These are phyloP conservation scores for Bradysia coprophila DNA, from an alignment of 1,140 invertebrate species.

Conservation along the genomic window DNA sequence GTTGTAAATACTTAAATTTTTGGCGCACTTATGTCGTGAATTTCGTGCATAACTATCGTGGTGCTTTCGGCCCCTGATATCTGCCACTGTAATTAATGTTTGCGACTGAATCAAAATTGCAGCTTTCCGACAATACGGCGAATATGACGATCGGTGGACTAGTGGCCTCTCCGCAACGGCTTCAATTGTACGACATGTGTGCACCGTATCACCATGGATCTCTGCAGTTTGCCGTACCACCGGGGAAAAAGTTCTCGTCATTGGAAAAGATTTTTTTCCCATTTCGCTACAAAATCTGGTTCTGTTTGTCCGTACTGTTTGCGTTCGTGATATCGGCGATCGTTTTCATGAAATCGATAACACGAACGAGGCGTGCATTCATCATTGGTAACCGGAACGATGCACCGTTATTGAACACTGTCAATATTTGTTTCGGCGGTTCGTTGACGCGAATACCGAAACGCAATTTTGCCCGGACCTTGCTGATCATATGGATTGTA, in stretches of 20 bases:
- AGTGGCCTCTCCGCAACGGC: background rate
- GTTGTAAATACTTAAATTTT: too few relatives aligned
- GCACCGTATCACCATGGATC: background rate
- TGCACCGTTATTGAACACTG: conserved; percentile 1
- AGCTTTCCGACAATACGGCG: background rate
- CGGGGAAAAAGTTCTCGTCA: background rate
- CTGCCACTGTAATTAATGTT: too few relatives aligned
- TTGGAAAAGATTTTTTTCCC: background rate
- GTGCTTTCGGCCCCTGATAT: too few relatives aligned
- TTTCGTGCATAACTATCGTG: too few relatives aligned
- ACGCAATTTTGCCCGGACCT: conserved; percentile 5
- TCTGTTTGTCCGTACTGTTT: background rate
- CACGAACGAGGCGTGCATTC: background rate
- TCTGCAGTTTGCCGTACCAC: background rate
- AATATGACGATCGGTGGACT: background rate
- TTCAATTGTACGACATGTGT: background rate
- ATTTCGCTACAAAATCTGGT: background rate
- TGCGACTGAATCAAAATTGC: background rate
- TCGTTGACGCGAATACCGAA: conserved; percentile 4
- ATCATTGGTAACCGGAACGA: conserved; percentile 3
- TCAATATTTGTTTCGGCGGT: conserved; percentile 4
- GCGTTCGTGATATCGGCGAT: background rate
- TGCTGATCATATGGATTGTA: conserved; percentile 5
- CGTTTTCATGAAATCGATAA: background rate
- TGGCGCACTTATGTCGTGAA: too few relatives aligned